Percentiles rank a stretch among this genome's conserved stretches.
These are phyloP conservation scores for Drosophila picticornis DNA, from an alignment of 2,888 invertebrate genomes.

Conservation along the genomic window DNA sequence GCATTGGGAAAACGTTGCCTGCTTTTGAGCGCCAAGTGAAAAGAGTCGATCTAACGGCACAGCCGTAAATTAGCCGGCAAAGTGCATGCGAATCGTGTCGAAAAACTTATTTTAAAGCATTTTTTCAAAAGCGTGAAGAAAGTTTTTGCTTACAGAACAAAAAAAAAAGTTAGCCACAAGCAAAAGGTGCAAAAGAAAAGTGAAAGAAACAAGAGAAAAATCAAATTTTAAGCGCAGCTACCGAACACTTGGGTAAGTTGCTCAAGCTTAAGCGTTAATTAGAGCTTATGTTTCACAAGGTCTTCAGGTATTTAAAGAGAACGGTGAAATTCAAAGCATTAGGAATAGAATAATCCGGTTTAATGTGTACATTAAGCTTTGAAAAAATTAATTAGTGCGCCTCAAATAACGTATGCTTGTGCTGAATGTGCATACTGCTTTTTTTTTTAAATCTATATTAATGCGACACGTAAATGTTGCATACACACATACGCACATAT, in stretches of 20 bases:
- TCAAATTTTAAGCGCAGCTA: constrained; percentile 22
- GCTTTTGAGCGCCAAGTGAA: constrained; percentile 52
- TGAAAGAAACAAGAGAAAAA: constrained; percentile 15
- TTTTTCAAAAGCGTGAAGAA: constrained; percentile 12
- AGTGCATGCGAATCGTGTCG: constrained; percentile 21
- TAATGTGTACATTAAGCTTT: neutral
- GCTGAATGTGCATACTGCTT: neutral
- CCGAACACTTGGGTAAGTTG: constrained; percentile 44
- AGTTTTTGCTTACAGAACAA: neutral
- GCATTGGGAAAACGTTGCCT: constrained; percentile 30
- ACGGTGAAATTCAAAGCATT: constrained; percentile 10
- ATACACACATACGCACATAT: neutral
- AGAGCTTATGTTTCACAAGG: constrained; percentile 20
- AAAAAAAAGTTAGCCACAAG: constrained; percentile 24
- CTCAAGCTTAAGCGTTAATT: constrained; percentile 42
- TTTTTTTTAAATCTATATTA: neutral
- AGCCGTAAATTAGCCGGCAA: constrained; percentile 44
- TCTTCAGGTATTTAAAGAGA: constrained; percentile 31
- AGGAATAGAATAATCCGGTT: neutral
- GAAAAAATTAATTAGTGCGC: constrained; percentile 12
- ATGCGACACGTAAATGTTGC: neutral
- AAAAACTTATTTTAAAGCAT: constrained; percentile 25
- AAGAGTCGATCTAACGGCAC: constrained; percentile 21
- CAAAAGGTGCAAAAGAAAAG: constrained; percentile 32
- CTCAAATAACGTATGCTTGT: neutral